Base-by-base conservation (phyloP, 2,113 vertebrate genomes). In the Protomyctophum bolini region DNA sequence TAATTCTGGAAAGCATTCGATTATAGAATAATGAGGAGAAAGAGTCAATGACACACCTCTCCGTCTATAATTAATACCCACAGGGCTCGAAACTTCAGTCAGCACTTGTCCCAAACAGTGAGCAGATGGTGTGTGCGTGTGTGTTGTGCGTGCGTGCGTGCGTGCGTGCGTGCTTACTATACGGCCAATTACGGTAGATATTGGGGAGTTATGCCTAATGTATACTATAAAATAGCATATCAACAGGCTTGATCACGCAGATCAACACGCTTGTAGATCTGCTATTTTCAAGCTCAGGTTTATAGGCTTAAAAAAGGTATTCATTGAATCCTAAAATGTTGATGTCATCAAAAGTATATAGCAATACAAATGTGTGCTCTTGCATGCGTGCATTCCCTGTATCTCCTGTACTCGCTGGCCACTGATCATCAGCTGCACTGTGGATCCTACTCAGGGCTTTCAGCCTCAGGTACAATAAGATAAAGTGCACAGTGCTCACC, bases 31-130 rank as follows among this genome's bases (percentile, higher is more conserved):
- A 71, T 56, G 29, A 73, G 46, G 63, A 14, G 46, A 21, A 45
- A 69, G 14, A 12, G 48, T 41, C 6, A 63, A 45, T 45, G 52
- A 50, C 28, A 6, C 52, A 58, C 49, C 52, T 46, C 28, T 45
- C 3, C 70, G 46, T 47, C 28, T 72, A 48, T 78, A 72, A 68
- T 72, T 54, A 62, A 62, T 14, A 63, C 63, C 80, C 45, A 47
- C 15, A 52, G 63, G 61, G 3, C 51, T 55, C 47, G 6, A 15
- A 41, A 14, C 12, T 33, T 58, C 47, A 55, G 47, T 28, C 56
- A n/a, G 64, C 4, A 15, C 63, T 70, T 6, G 3, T 21, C 4
- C 56, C 15, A 14, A 58, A 49, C 66, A 58, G 46, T 11, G 51
- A 29, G n/a, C 14, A 49, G 12, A 58, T 10, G 15, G 15, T 6